These are phyloP conservation scores for Sycophila texana DNA, from an alignment of 2,888 invertebrate species.

Conservation along the genomic window DNA sequence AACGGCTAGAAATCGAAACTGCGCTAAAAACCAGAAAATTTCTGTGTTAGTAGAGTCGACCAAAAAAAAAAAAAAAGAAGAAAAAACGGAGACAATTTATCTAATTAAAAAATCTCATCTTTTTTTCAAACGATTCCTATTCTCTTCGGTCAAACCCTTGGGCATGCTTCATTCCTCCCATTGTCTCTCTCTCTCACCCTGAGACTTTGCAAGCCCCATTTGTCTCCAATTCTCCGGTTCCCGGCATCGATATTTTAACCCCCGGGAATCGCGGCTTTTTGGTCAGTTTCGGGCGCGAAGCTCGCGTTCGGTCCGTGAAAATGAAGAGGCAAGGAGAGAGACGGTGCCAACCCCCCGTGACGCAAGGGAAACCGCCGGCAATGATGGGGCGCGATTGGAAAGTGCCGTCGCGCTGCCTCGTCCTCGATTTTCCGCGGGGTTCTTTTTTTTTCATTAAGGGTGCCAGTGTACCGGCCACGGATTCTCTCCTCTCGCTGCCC, in stretches of 20 bases:
- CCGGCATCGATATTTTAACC: not conserved
- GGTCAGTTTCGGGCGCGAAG: not conserved
- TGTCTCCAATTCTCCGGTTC: constrained; percentile 14
- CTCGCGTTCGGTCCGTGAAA: constrained; percentile 6
- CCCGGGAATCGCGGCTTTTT: not conserved
- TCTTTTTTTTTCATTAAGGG: constrained; percentile 17
- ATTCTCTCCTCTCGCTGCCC: not conserved
- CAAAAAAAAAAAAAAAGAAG: not conserved
- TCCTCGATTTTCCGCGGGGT: constrained; percentile 8
- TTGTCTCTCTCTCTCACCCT: not conserved
- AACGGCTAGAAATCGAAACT: too few species aligned
- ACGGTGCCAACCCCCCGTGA: constrained; percentile 25
- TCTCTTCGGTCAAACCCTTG: constrained; percentile 3
- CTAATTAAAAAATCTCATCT: constrained; percentile 11
- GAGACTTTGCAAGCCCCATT: constrained; percentile 20
- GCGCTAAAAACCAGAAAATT: too few species aligned
- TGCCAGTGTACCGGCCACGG: not conserved
- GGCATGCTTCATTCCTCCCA: not conserved
- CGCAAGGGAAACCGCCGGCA: constrained; percentile 1
- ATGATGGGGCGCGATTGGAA: constrained; percentile 30
- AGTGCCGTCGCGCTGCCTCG: constrained; percentile 16
- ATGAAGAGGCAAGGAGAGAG: constrained; percentile 18
- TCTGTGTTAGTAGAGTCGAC: too few species aligned
- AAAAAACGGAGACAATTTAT: not conserved
- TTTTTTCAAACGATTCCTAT: constrained; percentile 2